These are phyloP conservation scores for Gyps fulvus DNA, from an alignment of 2,113 vertebrate genomes.

Conservation along the genomic window DNA sequence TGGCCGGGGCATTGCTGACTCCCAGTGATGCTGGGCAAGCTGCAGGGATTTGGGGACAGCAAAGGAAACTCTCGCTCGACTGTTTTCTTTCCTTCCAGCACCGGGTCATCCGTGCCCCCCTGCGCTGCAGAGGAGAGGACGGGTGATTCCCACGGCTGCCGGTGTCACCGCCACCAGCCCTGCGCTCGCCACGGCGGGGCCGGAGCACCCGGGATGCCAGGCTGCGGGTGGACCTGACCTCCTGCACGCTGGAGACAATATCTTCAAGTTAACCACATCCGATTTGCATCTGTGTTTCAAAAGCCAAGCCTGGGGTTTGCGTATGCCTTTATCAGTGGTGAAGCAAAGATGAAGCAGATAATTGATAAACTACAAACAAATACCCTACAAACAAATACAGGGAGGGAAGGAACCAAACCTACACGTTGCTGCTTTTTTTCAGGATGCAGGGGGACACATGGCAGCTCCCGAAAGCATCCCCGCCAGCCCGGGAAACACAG, in stretches of 20 bases:
- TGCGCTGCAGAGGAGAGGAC: background rate
- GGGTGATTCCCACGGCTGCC: accelerated
- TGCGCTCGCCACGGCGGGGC: accelerated
- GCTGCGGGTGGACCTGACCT: background rate
- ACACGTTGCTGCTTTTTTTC: background rate
- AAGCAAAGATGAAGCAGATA: background rate
- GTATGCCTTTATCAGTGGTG: accelerated
- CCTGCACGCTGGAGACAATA: background rate
- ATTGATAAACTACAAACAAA: background rate
- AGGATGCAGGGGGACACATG: accelerated
- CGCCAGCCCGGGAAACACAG: accelerated
- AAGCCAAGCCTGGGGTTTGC: background rate
- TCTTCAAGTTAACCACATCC: accelerated
- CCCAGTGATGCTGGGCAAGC: background rate
- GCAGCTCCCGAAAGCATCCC: background rate
- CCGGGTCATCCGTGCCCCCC: accelerated
- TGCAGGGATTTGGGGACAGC: background rate
- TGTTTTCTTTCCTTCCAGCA: background rate
- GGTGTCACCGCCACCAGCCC: background rate
- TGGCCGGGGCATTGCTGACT: background rate
- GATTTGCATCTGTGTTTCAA: background rate
- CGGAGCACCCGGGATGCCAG: background rate
- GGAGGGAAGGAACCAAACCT: background rate
- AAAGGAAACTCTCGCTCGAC: background rate
- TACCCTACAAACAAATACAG: background rate